These are phyloP conservation scores for Nephila pilipes DNA, from an alignment of 1,140 invertebrate genomes.

Conservation along the genomic window DNA sequence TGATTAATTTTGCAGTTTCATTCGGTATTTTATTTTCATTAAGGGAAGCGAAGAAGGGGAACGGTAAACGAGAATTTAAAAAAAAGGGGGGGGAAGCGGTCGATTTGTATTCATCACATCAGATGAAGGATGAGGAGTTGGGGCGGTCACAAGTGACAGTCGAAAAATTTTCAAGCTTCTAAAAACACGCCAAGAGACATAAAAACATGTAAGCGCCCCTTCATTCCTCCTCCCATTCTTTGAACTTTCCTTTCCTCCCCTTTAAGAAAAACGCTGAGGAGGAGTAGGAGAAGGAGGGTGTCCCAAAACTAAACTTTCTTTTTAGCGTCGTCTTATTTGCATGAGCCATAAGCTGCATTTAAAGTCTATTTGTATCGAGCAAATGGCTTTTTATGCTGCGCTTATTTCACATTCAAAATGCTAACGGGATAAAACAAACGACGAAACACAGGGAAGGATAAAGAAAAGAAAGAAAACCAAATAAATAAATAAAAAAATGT, in stretches of 20 bases:
- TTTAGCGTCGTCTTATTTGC: conserved; percentile 72
- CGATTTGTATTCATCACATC: conserved; percentile 46
- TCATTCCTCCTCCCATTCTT: neutral
- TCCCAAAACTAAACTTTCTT: conserved; percentile 69
- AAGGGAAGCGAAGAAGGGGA: neutral
- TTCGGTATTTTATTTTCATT: conserved; percentile 30
- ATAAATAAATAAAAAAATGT: too few relatives aligned
- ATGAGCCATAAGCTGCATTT: conserved; percentile 75
- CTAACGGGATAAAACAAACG: conserved; percentile 76
- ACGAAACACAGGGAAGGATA: conserved; percentile 49
- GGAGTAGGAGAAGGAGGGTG: neutral
- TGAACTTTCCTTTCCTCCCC: conserved; percentile 2
- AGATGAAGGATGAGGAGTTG: neutral
- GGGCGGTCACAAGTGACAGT: conserved; percentile 45
- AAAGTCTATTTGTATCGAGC: conserved; percentile 76
- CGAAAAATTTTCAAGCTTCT: conserved; percentile 38
- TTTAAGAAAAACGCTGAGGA: neutral
- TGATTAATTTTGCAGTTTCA: conserved; percentile 2
- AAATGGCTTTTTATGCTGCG: conserved; percentile 75
- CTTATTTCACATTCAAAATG: conserved; percentile 70
- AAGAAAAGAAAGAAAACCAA: neutral
- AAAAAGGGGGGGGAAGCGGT: neutral
- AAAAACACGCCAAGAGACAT: conserved; percentile 18
- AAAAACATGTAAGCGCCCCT: neutral
- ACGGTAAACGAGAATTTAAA: neutral